phyloP scores from a whole-genome alignment of 92 coral and sea anemone species.

The Epizoanthus fatuus region DNA sequence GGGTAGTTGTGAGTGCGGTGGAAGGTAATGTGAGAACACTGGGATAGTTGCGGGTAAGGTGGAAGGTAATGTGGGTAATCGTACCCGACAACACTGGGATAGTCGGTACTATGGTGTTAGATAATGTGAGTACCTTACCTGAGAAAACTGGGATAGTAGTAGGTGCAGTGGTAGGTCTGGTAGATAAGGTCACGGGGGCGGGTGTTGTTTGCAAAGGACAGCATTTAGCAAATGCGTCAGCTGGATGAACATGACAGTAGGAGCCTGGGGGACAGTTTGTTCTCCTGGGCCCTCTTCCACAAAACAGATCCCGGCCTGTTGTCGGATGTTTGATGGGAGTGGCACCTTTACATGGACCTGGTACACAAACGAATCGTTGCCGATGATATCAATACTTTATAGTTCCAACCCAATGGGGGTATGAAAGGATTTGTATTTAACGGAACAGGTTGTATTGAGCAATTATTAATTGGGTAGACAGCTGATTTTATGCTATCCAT shows the following conservation, averaged over 20 bases:
- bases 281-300: constrained; percentile 27
- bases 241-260: constrained; percentile 24
- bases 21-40: too few relatives aligned
- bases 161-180: neutral
- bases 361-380: neutral
- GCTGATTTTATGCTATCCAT: too few relatives aligned
- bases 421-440: too few relatives aligned
- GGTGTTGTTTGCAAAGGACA: constrained; percentile 16
- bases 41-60: too few relatives aligned
- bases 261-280: constrained; percentile 19
- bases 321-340: constrained; percentile 25
- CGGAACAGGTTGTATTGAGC: too few relatives aligned
- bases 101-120: too few relatives aligned
- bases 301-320: constrained; percentile 34
- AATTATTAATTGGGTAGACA: too few relatives aligned
- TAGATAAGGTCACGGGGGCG: neutral
- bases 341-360: constrained; percentile 40
- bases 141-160: constrained; percentile 12
- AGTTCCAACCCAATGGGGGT: too few relatives aligned
- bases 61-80: too few relatives aligned
- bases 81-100: too few relatives aligned
- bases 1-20: too few relatives aligned
- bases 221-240: constrained; percentile 28
- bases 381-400: neutral
- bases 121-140: neutral